phyloP scores from a whole-genome alignment of 2,113 vertebrate genomes.

The Bos indicus region DNA sequence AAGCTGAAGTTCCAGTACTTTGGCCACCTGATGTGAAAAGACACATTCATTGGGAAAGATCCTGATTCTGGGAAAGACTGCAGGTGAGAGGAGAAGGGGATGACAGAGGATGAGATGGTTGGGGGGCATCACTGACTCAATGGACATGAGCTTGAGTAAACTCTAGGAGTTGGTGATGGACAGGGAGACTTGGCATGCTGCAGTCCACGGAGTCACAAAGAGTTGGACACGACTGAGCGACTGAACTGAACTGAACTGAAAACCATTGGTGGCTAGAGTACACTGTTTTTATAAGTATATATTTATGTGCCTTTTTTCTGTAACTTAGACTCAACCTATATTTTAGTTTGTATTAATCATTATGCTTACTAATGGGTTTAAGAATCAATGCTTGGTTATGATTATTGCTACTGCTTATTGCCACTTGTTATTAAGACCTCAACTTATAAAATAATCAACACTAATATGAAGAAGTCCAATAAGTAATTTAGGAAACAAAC shows the following conservation, averaged over 20 bases:
- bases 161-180: neutral
- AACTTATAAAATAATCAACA: neutral
- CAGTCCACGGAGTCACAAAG: neutral
- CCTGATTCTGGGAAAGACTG: neutral
- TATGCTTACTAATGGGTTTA: neutral
- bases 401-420: neutral
- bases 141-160: neutral
- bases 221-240: rapidly evolving
- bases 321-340: neutral
- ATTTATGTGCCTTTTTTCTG: neutral
- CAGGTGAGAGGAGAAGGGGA: neutral
- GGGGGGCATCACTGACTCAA: neutral
- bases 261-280: neutral
- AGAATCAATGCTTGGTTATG: neutral
- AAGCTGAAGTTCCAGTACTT: neutral
- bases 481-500: neutral
- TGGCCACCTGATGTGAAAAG: neutral
- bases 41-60: neutral
- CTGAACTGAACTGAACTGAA: neutral
- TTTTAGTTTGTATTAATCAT: neutral
- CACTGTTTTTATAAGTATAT: neutral
- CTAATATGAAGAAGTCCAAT: neutral
- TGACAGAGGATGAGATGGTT: neutral
- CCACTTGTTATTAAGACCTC: neutral
- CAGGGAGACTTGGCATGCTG: neutral